These are phyloP conservation scores for Campylomormyrus tamandua DNA, from an alignment of 2,113 vertebrate species.

Conservation along the genomic window DNA sequence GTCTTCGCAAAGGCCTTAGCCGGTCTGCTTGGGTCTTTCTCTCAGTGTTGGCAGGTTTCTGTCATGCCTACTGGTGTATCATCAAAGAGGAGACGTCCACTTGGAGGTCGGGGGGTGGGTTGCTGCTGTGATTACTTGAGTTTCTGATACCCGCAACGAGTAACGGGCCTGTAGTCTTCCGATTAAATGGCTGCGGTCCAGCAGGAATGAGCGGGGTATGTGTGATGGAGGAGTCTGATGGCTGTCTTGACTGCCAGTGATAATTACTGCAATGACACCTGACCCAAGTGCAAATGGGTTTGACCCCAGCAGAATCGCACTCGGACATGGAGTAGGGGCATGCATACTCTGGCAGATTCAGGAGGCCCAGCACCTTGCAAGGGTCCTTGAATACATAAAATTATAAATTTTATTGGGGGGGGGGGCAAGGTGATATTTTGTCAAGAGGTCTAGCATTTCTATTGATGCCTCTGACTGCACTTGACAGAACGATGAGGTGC, in stretches of 20 bases:
- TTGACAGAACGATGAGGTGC: not conserved
- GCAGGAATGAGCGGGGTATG: not conserved
- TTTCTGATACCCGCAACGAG: not conserved
- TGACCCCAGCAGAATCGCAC: not conserved
- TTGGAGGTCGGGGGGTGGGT: not conserved
- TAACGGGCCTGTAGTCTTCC: not conserved
- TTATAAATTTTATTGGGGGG: not conserved
- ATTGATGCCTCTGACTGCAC: not conserved
- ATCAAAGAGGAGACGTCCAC: not conserved
- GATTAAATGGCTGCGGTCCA: not conserved
- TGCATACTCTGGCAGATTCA: not conserved
- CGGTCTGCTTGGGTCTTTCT: not conserved
- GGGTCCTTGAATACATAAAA: not conserved
- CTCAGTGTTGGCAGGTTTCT: not conserved
- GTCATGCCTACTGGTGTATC: not conserved
- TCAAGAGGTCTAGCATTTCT: not conserved
- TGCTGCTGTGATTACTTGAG: not conserved
- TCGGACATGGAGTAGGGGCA: not conserved
- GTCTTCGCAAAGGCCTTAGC: not conserved
- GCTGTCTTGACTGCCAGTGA: not conserved
- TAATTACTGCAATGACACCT: not conserved
- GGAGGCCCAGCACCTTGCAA: not conserved
- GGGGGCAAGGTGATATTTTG: not conserved
- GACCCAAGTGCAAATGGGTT: not conserved
- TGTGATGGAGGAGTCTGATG: not conserved